phyloP scores from a whole-genome alignment of 1,140 invertebrate species.

The Drosophila arizonae region DNA sequence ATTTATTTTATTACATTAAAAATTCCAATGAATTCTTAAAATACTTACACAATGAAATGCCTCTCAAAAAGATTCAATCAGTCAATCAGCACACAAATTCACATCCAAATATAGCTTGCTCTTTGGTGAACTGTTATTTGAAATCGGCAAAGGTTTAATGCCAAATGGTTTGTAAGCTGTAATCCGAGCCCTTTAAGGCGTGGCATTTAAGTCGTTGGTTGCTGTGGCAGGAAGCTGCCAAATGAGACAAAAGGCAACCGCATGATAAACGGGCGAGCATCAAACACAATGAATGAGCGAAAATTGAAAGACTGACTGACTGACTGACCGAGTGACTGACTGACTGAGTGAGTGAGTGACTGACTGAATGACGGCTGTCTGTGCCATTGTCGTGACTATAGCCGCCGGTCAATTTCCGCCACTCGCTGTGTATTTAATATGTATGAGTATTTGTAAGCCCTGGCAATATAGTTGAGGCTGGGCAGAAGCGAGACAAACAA shows the following conservation, averaged over 20 bases:
- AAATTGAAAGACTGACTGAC: slow-evolving; percentile 36
- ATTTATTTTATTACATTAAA: no score
- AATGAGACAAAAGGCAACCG: slow-evolving; percentile 57
- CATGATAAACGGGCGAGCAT: slow-evolving; percentile 30
- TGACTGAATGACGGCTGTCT: slow-evolving; percentile 3
- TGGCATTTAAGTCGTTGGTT: slow-evolving; percentile 7
- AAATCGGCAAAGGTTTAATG: not conserved
- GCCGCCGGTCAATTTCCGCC: slow-evolving; percentile 72
- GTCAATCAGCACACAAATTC: no score
- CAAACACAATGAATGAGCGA: slow-evolving; percentile 34
- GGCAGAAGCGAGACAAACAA: slow-evolving; percentile 18
- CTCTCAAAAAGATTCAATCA: no score
- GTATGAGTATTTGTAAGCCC: slow-evolving; percentile 52
- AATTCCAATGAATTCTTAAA: no score
- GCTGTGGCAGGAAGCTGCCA: slow-evolving; percentile 44
- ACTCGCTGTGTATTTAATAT: slow-evolving; percentile 46
- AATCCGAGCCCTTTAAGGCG: slow-evolving; percentile 5
- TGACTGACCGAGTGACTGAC: not conserved
- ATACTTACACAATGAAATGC: no score
- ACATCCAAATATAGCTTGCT: no score
- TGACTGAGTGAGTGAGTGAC: slow-evolving; percentile 1
- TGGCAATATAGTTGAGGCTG: slow-evolving; percentile 21
- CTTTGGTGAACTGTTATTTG: not conserved
- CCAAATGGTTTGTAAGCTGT: not conserved
- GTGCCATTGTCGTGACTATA: slow-evolving; percentile 28